Evolutionary conservation across 2,113 vertebrate genomes (phyloP).

Genomic region (Gasterosteus nipponicus): DNA sequence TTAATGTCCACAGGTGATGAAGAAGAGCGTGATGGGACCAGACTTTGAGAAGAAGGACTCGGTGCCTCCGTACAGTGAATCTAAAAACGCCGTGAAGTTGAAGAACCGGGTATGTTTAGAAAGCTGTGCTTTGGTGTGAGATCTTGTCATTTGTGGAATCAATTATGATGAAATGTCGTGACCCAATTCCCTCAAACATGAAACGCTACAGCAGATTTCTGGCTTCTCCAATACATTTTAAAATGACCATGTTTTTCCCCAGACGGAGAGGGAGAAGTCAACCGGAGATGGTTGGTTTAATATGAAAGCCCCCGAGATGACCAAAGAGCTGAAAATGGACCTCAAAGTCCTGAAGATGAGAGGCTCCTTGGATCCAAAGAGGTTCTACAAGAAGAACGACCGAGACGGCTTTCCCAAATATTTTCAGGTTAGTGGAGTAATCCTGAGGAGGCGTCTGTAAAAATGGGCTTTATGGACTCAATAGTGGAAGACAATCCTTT

Average conservation of each 20-base stretch:
- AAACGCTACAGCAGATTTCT: neutral
- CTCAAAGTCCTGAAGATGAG: constrained; percentile 93
- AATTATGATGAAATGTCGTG: neutral
- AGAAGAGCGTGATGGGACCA: constrained; percentile 90
- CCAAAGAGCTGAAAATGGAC: constrained; percentile 90
- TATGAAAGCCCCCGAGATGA: constrained; percentile 96
- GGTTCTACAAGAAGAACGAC: constrained; percentile 98
- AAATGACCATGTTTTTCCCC: neutral
- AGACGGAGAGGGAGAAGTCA: constrained; percentile 89
- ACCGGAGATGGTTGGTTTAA: constrained; percentile 94
- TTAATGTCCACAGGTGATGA: constrained; percentile 84
- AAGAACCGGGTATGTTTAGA: constrained; percentile 85
- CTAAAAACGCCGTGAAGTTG: constrained; percentile 84
- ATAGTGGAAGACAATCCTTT: neutral
- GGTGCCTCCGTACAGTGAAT: constrained; percentile 88
- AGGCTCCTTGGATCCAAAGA: constrained; percentile 90
- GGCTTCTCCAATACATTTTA: neutral
- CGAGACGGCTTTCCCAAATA: constrained; percentile 94
- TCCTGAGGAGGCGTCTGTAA: too few species aligned
- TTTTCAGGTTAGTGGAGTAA: constrained; percentile 86
- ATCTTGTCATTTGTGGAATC: neutral
- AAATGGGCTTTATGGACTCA: neutral
- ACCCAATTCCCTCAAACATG: neutral
- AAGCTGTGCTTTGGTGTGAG: neutral
- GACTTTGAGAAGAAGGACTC: constrained; percentile 92